Evolutionary conservation across 1,140 invertebrate genomes (phyloP).

Genomic region (Drepana arcuata): DNA sequence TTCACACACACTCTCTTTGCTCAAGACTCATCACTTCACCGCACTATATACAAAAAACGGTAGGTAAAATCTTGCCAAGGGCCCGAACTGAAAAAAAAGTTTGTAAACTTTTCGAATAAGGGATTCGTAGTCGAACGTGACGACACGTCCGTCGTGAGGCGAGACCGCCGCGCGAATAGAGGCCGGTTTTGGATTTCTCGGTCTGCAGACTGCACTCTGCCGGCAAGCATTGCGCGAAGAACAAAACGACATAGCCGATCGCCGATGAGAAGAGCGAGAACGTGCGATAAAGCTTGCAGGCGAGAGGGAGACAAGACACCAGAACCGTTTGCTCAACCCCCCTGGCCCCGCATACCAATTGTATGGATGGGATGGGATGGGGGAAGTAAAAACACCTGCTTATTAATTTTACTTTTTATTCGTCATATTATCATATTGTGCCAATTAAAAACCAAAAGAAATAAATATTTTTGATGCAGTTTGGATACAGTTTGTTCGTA

Average conservation of each 20-base stretch:
- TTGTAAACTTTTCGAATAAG: conserved; percentile 54
- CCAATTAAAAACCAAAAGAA: not conserved
- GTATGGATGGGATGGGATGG: conserved; percentile 25
- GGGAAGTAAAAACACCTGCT: conserved; percentile 42
- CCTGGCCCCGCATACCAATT: conserved; percentile 26
- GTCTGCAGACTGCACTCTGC: too few relatives aligned
- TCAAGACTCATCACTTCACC: conserved; percentile 31
- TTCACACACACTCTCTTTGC: conserved; percentile 43
- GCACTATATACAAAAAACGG: conserved; percentile 39
- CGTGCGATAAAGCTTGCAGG: conserved; percentile 11
- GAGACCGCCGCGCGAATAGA: conserved; percentile 53
- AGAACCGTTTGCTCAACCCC: conserved; percentile 25
- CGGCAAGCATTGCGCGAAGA: conserved; percentile 20
- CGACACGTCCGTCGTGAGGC: conserved; percentile 23
- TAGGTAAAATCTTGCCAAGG: conserved; percentile 13
- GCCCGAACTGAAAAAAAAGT: conserved; percentile 46
- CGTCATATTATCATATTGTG: not conserved
- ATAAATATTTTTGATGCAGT: too few relatives aligned
- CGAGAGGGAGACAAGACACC: conserved; percentile 15
- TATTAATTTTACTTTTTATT: conserved; percentile 13
- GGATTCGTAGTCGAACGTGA: conserved; percentile 18
- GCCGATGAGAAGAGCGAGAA: conserved; percentile 17
- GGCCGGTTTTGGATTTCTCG: too few relatives aligned
- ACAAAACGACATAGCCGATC: conserved; percentile 24
- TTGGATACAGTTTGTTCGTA: too few relatives aligned